These are phyloP conservation scores for Baryphthengus martii DNA, from an alignment of 2,113 vertebrate species.

Conservation along the genomic window DNA sequence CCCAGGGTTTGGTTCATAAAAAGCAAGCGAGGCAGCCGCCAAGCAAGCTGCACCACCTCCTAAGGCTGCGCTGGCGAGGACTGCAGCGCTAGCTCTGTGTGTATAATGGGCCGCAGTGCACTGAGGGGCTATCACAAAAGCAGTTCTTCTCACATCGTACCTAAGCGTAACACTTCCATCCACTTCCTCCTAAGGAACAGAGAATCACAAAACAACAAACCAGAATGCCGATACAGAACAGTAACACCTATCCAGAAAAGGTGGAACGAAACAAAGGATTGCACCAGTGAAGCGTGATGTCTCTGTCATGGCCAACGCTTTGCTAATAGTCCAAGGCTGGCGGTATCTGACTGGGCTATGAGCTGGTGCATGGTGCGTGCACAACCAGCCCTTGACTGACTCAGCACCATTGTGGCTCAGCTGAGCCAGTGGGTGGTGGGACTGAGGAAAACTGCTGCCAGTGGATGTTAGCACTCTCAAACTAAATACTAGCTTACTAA, in stretches of 20 bases:
- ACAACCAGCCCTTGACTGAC: neutral
- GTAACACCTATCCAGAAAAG: neutral
- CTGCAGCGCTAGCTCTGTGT: accelerated
- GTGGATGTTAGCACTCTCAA: neutral
- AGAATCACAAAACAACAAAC: neutral
- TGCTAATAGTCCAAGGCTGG: accelerated
- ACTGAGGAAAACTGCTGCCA: neutral
- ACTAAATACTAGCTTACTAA: neutral
- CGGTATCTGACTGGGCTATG: neutral
- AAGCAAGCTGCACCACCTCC: neutral
- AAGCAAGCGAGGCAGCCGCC: neutral
- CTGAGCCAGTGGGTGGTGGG: neutral
- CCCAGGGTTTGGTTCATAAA: neutral
- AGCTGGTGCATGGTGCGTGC: neutral
- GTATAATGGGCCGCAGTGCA: accelerated
- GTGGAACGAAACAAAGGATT: neutral
- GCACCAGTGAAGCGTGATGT: accelerated
- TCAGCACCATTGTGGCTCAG: neutral
- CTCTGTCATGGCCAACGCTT: accelerated
- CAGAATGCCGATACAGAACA: neutral
- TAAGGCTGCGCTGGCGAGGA: accelerated
- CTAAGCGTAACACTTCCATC: neutral
- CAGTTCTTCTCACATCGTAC: neutral
- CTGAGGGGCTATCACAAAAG: neutral
- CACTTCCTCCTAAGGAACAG: neutral